phyloP scores from a whole-genome alignment of 2,888 invertebrate genomes.

The Clepsis dumicolana region DNA sequence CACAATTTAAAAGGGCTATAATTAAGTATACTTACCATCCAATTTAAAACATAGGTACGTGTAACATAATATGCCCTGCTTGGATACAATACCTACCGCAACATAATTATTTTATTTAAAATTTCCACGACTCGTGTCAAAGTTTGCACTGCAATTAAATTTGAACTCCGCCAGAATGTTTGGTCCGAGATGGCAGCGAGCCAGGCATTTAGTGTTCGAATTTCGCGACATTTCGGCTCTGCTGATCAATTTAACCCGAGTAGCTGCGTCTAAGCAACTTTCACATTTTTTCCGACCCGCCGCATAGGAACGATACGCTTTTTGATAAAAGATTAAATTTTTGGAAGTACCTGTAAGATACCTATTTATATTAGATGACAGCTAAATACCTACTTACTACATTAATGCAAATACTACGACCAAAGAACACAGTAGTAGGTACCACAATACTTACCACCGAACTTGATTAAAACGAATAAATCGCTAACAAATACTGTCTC shows the following conservation, averaged over 20 bases:
- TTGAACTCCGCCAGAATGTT: constrained; percentile 6
- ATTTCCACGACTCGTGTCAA: constrained; percentile 2
- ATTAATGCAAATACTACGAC: background rate
- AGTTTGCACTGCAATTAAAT: constrained; percentile 19
- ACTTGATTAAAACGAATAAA: background rate
- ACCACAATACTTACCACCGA: background rate
- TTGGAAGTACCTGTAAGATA: background rate
- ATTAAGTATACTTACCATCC: too few species aligned
- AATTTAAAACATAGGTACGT: background rate
- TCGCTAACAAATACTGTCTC: constrained; percentile 15
- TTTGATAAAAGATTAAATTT: background rate
- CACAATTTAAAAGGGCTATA: too few species aligned
- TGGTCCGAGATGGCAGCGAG: constrained; percentile 24
- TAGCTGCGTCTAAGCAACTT: constrained; percentile 9
- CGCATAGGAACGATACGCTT: background rate
- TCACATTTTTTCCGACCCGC: background rate
- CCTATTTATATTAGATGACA: background rate
- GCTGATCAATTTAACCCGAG: constrained; percentile 27
- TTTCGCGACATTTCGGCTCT: constrained; percentile 28
- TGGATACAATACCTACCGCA: too few species aligned
- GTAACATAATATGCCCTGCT: too few species aligned
- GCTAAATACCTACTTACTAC: background rate
- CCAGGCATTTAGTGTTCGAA: constrained; percentile 29
- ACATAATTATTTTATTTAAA: background rate
- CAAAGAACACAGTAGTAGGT: too few species aligned